Conservation (phyloP, 2,113 vertebrate species). For the Tragulus kanchil region DNA sequence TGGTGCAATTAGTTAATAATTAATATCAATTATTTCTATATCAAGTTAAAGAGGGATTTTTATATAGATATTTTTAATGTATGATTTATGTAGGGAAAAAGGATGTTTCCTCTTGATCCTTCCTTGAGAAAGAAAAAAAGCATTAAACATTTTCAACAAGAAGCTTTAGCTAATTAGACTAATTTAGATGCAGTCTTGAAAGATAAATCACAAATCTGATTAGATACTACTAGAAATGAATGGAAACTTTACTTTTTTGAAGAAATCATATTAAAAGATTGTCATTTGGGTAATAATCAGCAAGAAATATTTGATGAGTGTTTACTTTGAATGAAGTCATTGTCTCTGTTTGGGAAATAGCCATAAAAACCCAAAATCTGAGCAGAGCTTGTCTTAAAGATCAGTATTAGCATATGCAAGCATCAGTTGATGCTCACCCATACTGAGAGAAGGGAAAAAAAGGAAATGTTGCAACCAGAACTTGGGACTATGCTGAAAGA, state of each 20-base stretch:
- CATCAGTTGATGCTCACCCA: neutral
- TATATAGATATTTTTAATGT: neutral
- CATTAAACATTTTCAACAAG: neutral
- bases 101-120: neutral
- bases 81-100: neutral
- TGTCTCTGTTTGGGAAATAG: neutral
- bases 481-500: neutral
- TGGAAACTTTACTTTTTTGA: neutral
- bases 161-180: neutral
- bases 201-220: neutral
- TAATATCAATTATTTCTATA: slow-evolving; percentile 9
- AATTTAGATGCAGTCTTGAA: neutral
- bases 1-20: neutral
- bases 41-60: neutral
- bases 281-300: neutral
- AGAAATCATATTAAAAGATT: neutral
- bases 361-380: neutral
- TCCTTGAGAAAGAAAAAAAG: neutral
- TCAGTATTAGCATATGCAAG: neutral
- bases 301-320: neutral
- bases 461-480: neutral
- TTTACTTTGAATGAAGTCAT: neutral
- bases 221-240: neutral
- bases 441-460: neutral
- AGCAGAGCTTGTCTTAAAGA: neutral